These are phyloP conservation scores for Caenorhabditis sulstoni DNA, from an alignment of 2,888 invertebrate species.

Conservation along the genomic window DNA sequence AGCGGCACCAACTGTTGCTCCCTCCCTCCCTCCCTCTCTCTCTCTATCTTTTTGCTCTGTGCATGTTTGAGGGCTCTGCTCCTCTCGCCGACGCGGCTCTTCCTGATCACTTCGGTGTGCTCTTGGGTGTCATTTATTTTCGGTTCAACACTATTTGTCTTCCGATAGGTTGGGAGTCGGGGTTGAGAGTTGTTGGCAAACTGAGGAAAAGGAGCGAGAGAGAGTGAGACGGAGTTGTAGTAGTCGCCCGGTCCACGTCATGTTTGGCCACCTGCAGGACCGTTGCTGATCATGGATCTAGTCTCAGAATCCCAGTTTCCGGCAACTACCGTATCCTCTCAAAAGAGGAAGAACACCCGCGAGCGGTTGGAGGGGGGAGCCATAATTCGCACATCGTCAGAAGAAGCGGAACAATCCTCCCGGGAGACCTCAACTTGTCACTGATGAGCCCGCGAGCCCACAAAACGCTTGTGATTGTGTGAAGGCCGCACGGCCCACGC, in stretches of 20 bases:
- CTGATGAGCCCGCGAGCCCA: slow-evolving; percentile 26
- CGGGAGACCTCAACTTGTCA: slow-evolving; percentile 14
- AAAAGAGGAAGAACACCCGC: slow-evolving; percentile 5
- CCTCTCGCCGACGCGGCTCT: slow-evolving; percentile 13
- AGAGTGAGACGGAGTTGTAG: no score
- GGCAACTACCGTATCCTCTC: no score
- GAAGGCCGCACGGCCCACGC: background rate
- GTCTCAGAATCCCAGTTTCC: no score
- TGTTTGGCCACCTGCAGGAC: slow-evolving; percentile 27
- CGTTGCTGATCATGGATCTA: background rate
- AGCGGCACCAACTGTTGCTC: slow-evolving; percentile 38
- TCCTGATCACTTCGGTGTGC: slow-evolving; percentile 55
- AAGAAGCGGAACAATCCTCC: background rate
- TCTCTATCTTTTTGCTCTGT: background rate
- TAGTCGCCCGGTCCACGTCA: background rate
- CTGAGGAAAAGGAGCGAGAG: no score
- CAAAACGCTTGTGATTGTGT: slow-evolving; percentile 11
- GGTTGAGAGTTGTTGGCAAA: background rate
- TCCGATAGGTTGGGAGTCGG: slow-evolving; percentile 35
- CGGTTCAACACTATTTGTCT: slow-evolving; percentile 58
- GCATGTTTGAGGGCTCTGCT: background rate
- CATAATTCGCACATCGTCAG: slow-evolving; percentile 55
- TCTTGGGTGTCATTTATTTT: slow-evolving; percentile 58
- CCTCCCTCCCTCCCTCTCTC: no score
- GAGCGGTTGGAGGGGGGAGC: slow-evolving; percentile 9